Conservation (phyloP, 2,113 vertebrate species). For the Antidorcas marsupialis region DNA sequence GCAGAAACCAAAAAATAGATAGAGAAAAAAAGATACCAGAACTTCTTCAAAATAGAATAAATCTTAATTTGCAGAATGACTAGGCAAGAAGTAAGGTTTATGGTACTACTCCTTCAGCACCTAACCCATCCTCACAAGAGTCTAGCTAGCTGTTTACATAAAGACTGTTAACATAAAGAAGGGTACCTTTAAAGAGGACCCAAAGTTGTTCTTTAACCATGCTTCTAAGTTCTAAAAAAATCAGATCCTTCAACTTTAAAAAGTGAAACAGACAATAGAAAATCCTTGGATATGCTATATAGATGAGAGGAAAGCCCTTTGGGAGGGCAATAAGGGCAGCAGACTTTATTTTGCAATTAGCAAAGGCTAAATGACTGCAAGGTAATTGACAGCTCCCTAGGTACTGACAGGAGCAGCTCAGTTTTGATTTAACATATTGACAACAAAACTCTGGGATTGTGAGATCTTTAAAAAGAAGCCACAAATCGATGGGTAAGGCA, state of each 20-base stretch:
- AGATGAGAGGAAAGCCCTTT: background rate
- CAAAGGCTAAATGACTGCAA: background rate
- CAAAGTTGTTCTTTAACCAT: background rate
- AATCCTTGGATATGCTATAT: background rate
- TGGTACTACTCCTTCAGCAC: rapidly evolving
- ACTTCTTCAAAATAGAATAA: background rate
- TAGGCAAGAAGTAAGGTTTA: background rate
- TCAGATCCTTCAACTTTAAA: background rate
- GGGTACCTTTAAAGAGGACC: background rate
- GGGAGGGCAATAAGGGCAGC: background rate
- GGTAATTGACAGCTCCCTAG: background rate
- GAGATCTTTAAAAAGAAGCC: slow-evolving; percentile 29
- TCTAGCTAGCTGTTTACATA: background rate
- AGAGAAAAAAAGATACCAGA: background rate
- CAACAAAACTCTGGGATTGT: background rate
- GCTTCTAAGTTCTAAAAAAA: background rate
- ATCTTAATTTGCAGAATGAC: background rate
- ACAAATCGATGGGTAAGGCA: background rate
- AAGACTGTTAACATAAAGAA: background rate
- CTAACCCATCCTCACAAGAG: background rate
- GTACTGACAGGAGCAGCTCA: background rate
- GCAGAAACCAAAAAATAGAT: background rate
- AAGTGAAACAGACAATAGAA: background rate
- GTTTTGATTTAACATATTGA: slow-evolving; percentile 14
- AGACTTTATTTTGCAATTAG: slow-evolving; percentile 38